Evolutionary conservation across 2,113 vertebrate species (phyloP).

Genomic region (Typhlomys cinereus): DNA sequence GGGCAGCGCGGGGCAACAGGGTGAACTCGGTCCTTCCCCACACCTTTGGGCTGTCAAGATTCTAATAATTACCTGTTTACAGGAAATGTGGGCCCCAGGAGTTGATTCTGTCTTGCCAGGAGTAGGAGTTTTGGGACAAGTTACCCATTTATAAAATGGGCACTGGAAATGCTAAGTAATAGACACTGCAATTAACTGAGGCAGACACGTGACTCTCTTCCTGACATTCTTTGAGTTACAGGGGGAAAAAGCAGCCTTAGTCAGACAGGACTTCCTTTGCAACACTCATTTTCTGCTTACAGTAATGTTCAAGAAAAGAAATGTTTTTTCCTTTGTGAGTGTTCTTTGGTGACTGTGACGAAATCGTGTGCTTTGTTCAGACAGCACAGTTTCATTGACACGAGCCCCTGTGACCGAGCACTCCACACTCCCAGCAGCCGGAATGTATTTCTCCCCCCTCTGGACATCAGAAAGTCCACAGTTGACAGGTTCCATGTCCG

Average conservation of each 20-base stretch:
- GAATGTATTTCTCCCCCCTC: not conserved
- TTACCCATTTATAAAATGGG: too few relatives aligned
- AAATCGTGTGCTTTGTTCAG: not conserved
- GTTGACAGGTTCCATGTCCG: not conserved
- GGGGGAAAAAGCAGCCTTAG: not conserved
- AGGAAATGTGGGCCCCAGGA: not conserved
- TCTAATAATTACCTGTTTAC: not conserved
- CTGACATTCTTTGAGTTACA: conserved; percentile 42
- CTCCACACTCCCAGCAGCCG: not conserved
- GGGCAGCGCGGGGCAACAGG: not conserved
- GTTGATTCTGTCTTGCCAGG: too few relatives aligned
- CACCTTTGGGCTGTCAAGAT: not conserved
- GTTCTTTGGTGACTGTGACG: not conserved
- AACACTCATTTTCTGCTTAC: not conserved
- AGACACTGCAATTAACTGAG: too few relatives aligned
- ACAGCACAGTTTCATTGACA: not conserved
- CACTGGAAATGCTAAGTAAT: too few relatives aligned
- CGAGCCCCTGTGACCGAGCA: too few relatives aligned
- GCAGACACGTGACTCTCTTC: too few relatives aligned
- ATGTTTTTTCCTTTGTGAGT: not conserved
- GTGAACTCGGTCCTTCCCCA: not conserved
- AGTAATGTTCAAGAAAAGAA: too few relatives aligned
- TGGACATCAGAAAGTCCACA: not conserved
- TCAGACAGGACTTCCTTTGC: not conserved
- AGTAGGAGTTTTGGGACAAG: too few relatives aligned